phyloP scores from a whole-genome alignment of 2,113 vertebrate species.

The Varanus komodoensis region DNA sequence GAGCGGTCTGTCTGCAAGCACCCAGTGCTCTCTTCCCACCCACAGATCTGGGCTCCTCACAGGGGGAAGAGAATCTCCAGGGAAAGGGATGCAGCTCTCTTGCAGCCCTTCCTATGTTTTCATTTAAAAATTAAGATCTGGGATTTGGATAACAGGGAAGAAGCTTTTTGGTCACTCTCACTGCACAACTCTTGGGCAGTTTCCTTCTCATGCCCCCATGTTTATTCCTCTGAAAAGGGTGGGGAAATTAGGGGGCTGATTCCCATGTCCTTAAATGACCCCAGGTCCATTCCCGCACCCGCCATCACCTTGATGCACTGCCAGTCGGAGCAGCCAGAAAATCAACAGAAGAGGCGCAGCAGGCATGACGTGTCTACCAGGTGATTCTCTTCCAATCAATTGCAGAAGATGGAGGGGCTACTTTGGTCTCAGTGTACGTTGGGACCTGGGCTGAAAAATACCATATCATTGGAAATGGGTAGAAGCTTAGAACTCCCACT shows the following conservation, averaged over 20 bases:
- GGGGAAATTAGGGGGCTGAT: too few relatives aligned
- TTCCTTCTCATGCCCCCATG: neutral
- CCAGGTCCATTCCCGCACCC: neutral
- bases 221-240: neutral
- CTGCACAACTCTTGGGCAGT: neutral
- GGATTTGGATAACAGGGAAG: neutral
- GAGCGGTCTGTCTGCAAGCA: too few relatives aligned
- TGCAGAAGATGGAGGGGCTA: neutral
- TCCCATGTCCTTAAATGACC: neutral
- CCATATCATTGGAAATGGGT: neutral
- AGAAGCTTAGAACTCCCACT: neutral
- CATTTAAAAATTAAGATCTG: neutral
- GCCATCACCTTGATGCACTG: conserved; percentile 4
- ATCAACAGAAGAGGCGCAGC: neutral
- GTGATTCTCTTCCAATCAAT: neutral
- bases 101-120: neutral
- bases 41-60: neutral
- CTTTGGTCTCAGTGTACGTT: neutral
- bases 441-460: neutral
- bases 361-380: neutral
- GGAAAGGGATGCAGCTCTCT: neutral
- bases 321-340: neutral
- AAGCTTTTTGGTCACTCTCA: neutral
- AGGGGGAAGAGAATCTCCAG: neutral
- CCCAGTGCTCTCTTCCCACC: neutral